Conservation (phyloP, 2,888 invertebrate genomes). For the Rhamphomyia laevipes region DNA sequence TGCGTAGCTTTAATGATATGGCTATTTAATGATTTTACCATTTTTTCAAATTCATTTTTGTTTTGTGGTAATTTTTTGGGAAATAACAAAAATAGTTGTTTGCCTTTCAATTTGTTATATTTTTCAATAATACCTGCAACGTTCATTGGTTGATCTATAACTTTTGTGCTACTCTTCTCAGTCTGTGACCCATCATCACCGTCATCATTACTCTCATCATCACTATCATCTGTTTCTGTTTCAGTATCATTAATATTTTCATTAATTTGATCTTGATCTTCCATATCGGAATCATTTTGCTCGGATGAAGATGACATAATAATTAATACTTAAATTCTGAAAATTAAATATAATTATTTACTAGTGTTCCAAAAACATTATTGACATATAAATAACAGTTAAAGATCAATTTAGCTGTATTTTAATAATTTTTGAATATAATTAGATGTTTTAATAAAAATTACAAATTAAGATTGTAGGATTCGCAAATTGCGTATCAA, state of each 20-base stretch:
- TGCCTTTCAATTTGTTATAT: background rate
- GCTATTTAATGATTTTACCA: conserved; percentile 1
- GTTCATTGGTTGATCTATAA: background rate
- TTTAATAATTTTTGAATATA: no score
- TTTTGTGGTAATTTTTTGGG: background rate
- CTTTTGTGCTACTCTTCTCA: background rate
- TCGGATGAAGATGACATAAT: background rate
- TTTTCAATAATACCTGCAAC: background rate
- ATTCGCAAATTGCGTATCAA: no score
- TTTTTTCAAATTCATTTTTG: background rate
- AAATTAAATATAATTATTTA: no score
- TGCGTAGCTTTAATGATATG: background rate
- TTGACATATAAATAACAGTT: no score
- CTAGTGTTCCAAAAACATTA: no score
- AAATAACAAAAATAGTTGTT: conserved; percentile 3
- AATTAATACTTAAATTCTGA: no score
- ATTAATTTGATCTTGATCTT: background rate
- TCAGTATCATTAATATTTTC: background rate
- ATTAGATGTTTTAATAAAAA: no score
- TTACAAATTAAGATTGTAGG: no score
- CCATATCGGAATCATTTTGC: background rate
- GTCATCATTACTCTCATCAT: background rate
- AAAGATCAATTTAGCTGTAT: no score
- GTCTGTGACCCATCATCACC: background rate
- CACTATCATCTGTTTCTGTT: background rate